Conservation (phyloP, 2,888 invertebrate genomes). For the Alentia gelatinosa region DNA sequence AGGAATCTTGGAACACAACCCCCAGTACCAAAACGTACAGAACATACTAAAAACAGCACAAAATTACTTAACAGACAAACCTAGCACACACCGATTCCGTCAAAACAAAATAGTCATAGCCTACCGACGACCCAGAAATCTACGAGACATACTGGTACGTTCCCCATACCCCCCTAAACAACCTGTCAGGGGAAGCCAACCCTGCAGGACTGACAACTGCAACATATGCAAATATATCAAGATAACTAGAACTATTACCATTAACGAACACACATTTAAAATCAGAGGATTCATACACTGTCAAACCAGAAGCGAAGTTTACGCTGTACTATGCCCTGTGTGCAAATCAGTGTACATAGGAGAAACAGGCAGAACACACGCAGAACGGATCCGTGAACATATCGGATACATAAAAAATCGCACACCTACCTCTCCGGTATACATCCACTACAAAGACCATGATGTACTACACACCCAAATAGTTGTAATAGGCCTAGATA, state of each 20-base stretch:
- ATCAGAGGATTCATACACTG: not conserved
- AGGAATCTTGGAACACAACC: not conserved
- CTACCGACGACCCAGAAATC: not conserved
- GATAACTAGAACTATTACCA: not conserved
- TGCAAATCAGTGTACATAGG: not conserved
- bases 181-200: not conserved
- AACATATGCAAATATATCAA: not conserved
- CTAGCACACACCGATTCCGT: not conserved
- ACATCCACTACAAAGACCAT: not conserved
- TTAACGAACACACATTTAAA: not conserved
- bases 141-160: not conserved
- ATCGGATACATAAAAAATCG: not conserved
- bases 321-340: not conserved
- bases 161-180: not conserved
- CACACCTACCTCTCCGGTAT: not conserved
- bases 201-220: not conserved
- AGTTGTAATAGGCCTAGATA: not conserved
- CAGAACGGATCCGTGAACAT: not conserved
- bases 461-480: not conserved
- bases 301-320: not conserved
- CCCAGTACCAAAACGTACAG: not conserved
- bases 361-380: not conserved
- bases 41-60: not conserved
- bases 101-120: not conserved
- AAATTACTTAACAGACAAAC: not conserved